Evolutionary conservation across 2,113 vertebrate genomes (phyloP).

Genomic region (Heterocephalus glaber): DNA sequence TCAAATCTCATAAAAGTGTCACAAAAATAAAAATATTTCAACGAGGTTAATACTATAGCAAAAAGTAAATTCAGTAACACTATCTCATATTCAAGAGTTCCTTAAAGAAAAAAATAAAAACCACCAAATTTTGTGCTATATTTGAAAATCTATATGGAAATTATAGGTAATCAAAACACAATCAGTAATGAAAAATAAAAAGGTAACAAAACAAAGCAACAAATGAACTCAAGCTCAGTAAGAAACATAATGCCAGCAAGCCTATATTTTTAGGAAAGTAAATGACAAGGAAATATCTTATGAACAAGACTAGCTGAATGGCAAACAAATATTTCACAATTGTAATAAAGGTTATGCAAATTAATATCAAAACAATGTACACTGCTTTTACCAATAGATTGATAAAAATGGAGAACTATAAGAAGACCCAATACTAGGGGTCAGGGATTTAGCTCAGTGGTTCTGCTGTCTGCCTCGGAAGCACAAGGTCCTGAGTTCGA

Average conservation of each 20-base stretch:
- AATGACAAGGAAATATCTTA: neutral
- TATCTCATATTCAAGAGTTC: neutral
- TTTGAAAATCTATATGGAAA: neutral
- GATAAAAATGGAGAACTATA: neutral
- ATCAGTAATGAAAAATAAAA: neutral
- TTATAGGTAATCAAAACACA: neutral
- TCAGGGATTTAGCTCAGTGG: no score
- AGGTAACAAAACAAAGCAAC: neutral
- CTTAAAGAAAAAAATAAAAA: neutral
- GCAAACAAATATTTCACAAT: neutral
- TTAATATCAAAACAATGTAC: neutral
- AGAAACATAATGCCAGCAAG: neutral
- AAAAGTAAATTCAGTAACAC: neutral
- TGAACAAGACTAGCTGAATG: neutral
- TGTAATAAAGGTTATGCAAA: neutral
- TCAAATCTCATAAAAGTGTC: neutral
- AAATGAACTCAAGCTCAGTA: neutral
- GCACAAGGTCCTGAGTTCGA: no score
- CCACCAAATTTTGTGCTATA: neutral
- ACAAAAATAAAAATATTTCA: neutral
- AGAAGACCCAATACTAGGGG: neutral
- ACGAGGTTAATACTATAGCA: neutral
- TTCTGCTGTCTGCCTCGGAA: no score
- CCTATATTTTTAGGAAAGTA: neutral
- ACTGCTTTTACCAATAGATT: neutral